Conservation (phyloP, 2,797 vertebrate species). For the Huso huso region DNA sequence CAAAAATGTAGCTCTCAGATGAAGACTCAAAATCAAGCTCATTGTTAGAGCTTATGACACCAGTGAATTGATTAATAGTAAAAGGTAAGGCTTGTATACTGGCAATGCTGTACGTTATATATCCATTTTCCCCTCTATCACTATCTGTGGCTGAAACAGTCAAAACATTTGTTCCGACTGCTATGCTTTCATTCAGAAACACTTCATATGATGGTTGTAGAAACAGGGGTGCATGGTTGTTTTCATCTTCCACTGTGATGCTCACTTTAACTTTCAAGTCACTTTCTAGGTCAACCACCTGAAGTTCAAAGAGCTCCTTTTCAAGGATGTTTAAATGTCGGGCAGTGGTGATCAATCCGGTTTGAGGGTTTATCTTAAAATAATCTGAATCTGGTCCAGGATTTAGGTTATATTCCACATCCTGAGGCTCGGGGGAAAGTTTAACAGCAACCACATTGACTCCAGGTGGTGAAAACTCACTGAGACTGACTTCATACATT, state of each 20-base stretch:
- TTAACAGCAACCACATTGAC: slow-evolving; percentile 72
- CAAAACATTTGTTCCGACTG: slow-evolving; percentile 69
- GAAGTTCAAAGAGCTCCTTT: slow-evolving; percentile 71
- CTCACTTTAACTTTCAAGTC: slow-evolving; percentile 68
- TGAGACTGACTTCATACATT: slow-evolving; percentile 70
- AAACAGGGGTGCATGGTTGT: slow-evolving; percentile 85
- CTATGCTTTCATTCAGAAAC: slow-evolving; percentile 83
- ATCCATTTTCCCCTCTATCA: slow-evolving; percentile 90
- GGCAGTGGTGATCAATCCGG: slow-evolving; percentile 81
- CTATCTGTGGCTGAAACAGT: slow-evolving; percentile 75
- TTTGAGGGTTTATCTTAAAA: slow-evolving; percentile 79
- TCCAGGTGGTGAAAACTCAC: slow-evolving; percentile 87
- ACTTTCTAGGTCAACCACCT: slow-evolving; percentile 63
- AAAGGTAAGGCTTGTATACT: slow-evolving; percentile 79
- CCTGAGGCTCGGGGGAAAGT: slow-evolving; percentile 66
- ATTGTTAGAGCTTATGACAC: slow-evolving; percentile 76
- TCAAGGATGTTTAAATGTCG: slow-evolving; percentile 65
- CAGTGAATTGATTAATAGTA: slow-evolving; percentile 90
- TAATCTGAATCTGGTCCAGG: slow-evolving; percentile 66
- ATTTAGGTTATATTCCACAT: slow-evolving; percentile 75
- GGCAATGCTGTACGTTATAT: slow-evolving; percentile 92
- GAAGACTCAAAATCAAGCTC: slow-evolving; percentile 91
- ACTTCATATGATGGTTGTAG: slow-evolving; percentile 71
- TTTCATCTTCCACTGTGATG: slow-evolving; percentile 78
- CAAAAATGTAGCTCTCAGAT: slow-evolving; percentile 79